phyloP scores from a whole-genome alignment of 2,113 vertebrate species.

The Oreocharis arfaki region DNA sequence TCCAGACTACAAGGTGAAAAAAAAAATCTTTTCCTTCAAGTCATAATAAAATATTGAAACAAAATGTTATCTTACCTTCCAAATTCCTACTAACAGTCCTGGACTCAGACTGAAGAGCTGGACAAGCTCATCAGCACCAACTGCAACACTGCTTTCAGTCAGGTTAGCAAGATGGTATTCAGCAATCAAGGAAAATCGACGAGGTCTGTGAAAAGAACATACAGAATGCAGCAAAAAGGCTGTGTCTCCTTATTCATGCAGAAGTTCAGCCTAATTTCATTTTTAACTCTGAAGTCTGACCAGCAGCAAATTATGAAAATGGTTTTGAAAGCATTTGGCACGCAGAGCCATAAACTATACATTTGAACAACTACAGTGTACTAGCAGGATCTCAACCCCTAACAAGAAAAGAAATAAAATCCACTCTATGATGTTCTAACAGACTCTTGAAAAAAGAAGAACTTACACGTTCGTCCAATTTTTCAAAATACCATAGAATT shows the following conservation, averaged over 20 bases:
- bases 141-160: neutral
- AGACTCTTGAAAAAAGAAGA: neutral
- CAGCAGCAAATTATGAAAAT: neutral
- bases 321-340: neutral
- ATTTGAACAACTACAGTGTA: neutral
- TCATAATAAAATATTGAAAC: neutral
- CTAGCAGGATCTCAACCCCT: neutral
- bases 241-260: neutral
- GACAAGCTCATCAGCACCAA: constrained; percentile 77
- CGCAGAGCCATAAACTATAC: neutral
- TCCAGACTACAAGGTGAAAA: neutral
- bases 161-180: constrained; percentile 67
- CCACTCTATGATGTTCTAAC: neutral
- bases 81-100: constrained; percentile 79
- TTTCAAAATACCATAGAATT: neutral
- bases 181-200: constrained; percentile 75
- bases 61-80: constrained; percentile 77
- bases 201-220: constrained; percentile 66
- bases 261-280: neutral
- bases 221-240: neutral
- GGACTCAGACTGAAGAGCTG: constrained; percentile 72
- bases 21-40: neutral
- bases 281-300: neutral
- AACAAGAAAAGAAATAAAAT: neutral
- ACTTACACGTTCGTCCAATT: neutral